Conservation (phyloP, 1,140 invertebrate species). For the Pseudobourletiella spinata region DNA sequence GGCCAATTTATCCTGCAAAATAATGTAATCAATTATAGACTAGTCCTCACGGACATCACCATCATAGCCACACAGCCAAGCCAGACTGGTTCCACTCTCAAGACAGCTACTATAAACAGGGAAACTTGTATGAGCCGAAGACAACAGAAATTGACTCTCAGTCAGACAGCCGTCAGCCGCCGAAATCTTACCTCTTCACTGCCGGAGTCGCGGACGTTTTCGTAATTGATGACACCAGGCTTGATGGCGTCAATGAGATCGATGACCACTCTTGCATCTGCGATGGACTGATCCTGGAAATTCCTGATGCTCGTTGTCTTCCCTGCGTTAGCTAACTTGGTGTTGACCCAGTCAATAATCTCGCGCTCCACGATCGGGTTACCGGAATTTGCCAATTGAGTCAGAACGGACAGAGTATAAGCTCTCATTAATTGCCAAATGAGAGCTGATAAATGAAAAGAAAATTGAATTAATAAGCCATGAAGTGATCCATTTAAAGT, state of each 20-base stretch:
- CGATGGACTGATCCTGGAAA: conserved; percentile 79
- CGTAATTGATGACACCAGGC: conserved; percentile 90
- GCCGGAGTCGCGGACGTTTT: conserved; percentile 67
- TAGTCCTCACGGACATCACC: too few relatives aligned
- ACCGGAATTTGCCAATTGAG: conserved; percentile 75
- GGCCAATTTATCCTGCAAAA: conserved; percentile 73
- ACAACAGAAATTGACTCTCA: conserved; percentile 7
- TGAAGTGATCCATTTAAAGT: too few relatives aligned
- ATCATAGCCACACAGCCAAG: too few relatives aligned
- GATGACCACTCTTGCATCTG: conserved; percentile 78
- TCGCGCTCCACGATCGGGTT: conserved; percentile 87
- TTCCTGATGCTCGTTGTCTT: conserved; percentile 70
- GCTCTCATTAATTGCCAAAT: conserved; percentile 99
- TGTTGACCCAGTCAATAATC: conserved; percentile 95
- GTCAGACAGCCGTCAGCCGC: conserved; percentile 1
- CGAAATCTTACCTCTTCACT: conserved; percentile 61
- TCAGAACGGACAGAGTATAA: conserved; percentile 89
- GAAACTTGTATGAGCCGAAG: too few relatives aligned
- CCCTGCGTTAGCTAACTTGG: conserved; percentile 68
- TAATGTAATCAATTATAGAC: too few relatives aligned
- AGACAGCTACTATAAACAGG: too few relatives aligned
- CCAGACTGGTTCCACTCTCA: too few relatives aligned
- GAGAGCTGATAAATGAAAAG: conserved; percentile 54
- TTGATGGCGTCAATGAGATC: conserved; percentile 96
- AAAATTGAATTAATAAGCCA: conserved; percentile 5